Base-by-base conservation (phyloP, 2,113 vertebrate genomes). In the Numida meleagris region DNA sequence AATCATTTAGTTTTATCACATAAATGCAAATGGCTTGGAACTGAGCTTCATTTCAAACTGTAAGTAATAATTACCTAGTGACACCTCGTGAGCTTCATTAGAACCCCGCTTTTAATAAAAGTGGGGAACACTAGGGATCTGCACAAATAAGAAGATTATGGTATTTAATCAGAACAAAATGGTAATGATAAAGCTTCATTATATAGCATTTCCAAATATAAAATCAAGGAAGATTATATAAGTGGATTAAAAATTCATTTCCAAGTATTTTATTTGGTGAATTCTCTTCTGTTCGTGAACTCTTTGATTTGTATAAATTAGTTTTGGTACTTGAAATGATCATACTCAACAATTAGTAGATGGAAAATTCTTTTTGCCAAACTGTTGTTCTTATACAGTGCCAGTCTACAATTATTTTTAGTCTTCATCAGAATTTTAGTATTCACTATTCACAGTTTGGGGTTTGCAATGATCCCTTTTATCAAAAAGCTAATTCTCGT, bases 21-120 rank as follows among this genome's bases (percentile, higher is more conserved):
- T 97, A 97, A 98, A 96, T 96, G 89, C 70, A 97, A 97, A 97
- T 97, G 96, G 71, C 66, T 97, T 96, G 95, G 95, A 97, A 98
- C 96, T 80, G 89, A 98, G 68, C 68, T 96, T 94, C 89, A 95
- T 95, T 97, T 96, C 88, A 92, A 55, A 87, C 34, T 92, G 48
- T 94, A 95, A 97, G 88, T 96, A 96, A 86, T 94, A 96, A 98
- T 97, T 96, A 96, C 59, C 51, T 78, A 73, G 78, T 86, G 96
- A 95, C 82, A 96, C 79, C 73, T 85, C 48, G 58, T 55, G 82
- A 94, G 73, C 84, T 96, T 97, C 92, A 94, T 96, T 96, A 97
- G 79, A 95, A 58, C 53, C 43, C 48, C 81, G 58, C 57, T 86
- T 96, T 96, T 95, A 96, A 94, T 90, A 94, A 85, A 93, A 93